Conservation (phyloP, 2,888 invertebrate genomes). For the Hirtodrosophila trivittata region DNA sequence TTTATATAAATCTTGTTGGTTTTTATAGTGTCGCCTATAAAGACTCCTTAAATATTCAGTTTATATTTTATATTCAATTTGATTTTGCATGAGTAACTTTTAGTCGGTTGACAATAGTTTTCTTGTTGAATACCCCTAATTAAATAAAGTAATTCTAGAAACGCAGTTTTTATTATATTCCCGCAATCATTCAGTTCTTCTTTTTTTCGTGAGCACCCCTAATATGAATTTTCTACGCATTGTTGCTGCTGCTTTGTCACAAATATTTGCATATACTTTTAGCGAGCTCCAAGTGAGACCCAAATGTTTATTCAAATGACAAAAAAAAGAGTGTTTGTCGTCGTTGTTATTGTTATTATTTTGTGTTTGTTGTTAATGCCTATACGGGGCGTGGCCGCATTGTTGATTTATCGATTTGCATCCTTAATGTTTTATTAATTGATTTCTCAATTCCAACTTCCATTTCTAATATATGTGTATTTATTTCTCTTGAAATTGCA, state of each 20-base stretch:
- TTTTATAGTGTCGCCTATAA: no score
- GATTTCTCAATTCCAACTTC: slow-evolving; percentile 13
- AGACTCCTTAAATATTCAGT: no score
- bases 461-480: slow-evolving; percentile 13
- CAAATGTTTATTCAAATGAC: slow-evolving; percentile 70
- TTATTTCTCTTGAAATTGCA: slow-evolving; percentile 48
- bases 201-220: no score
- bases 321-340: slow-evolving; percentile 31
- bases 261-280: slow-evolving; percentile 68
- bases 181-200: no score
- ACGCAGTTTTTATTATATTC: no score
- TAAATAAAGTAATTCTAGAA: no score
- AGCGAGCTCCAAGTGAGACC: slow-evolving; percentile 48
- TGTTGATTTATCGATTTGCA: slow-evolving; percentile 46
- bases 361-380: slow-evolving; percentile 20
- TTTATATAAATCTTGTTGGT: no score
- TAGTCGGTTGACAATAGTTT: no score
- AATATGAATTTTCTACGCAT: slow-evolving; percentile 7
- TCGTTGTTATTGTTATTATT: slow-evolving; percentile 10
- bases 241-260: slow-evolving; percentile 6
- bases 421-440: slow-evolving; percentile 44
- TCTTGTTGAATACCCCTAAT: slow-evolving; percentile 46
- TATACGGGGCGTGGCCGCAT: slow-evolving; percentile 1
- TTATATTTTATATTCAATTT: no score
- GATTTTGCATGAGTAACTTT: no score